These are phyloP conservation scores for Brachycybe producta DNA, from an alignment of 2,888 invertebrate genomes.

Conservation along the genomic window DNA sequence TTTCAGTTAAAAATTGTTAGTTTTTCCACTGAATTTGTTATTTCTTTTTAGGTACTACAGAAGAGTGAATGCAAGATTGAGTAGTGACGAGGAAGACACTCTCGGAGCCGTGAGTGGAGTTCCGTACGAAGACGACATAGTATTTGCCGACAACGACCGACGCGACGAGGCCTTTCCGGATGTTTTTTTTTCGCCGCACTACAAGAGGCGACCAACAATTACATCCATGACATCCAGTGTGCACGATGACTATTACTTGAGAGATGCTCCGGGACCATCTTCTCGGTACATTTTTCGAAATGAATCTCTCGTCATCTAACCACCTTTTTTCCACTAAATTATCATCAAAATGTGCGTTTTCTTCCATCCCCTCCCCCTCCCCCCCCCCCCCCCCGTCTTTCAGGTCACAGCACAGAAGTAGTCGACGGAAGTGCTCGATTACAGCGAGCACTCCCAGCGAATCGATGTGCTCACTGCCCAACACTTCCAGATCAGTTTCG, in stretches of 20 bases:
- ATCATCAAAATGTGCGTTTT: neutral
- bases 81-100: slow-evolving; percentile 15
- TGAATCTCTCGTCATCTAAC: neutral
- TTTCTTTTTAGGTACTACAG: slow-evolving; percentile 10
- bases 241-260: slow-evolving; percentile 14
- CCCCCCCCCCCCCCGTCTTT: neutral
- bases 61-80: slow-evolving; percentile 3
- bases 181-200: slow-evolving; percentile 12
- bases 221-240: slow-evolving; percentile 14
- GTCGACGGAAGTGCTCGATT: slow-evolving; percentile 11
- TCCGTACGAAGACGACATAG: slow-evolving; percentile 14
- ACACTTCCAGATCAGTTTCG: neutral
- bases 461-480: slow-evolving; percentile 8
- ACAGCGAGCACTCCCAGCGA: slow-evolving; percentile 13
- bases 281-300: slow-evolving; percentile 2
- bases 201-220: neutral
- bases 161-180: slow-evolving; percentile 13
- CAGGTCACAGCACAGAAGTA: neutral
- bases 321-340: neutral
- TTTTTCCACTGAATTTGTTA: too few relatives aligned
- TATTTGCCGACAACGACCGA: slow-evolving; percentile 4
- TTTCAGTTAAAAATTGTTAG: too few relatives aligned
- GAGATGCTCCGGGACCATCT: slow-evolving; percentile 13
- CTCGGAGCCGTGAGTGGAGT: neutral
- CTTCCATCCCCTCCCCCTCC: neutral